These are phyloP conservation scores for Drosophila pseudotalamancana DNA, from an alignment of 2,888 invertebrate species.

Conservation along the genomic window DNA sequence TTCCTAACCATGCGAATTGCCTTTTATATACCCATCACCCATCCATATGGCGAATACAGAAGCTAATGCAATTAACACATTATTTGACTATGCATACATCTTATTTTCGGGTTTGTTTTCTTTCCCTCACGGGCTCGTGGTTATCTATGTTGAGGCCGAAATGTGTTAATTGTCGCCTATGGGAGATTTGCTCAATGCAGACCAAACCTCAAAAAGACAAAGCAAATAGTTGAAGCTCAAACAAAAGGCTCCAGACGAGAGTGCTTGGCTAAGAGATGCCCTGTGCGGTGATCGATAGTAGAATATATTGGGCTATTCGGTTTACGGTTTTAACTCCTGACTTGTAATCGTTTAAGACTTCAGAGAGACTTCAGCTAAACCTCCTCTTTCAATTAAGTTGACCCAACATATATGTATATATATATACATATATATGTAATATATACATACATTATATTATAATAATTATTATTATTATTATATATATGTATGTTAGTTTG, in stretches of 20 bases:
- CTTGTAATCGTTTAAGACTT: too few relatives aligned
- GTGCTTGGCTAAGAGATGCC: background rate
- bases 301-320: too few relatives aligned
- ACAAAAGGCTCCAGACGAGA: background rate
- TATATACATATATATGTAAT: too few relatives aligned
- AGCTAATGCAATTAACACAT: conserved; percentile 37
- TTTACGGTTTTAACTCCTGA: too few relatives aligned
- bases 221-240: background rate
- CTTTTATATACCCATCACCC: conserved; percentile 18
- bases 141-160: conserved; percentile 3
- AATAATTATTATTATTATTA: too few relatives aligned
- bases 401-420: too few relatives aligned
- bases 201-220: background rate
- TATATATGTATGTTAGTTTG: too few relatives aligned
- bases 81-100: conserved; percentile 1
- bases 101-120: background rate
- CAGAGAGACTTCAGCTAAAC: too few relatives aligned
- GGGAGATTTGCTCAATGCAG: background rate
- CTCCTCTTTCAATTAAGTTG: too few relatives aligned
- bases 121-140: background rate
- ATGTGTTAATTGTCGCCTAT: conserved; percentile 33
- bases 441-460: too few relatives aligned
- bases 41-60: background rate
- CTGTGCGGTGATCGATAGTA: background rate
- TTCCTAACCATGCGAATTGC: background rate